phyloP scores from a whole-genome alignment of 2,797 vertebrate species.

The Pelobates cultripes region DNA sequence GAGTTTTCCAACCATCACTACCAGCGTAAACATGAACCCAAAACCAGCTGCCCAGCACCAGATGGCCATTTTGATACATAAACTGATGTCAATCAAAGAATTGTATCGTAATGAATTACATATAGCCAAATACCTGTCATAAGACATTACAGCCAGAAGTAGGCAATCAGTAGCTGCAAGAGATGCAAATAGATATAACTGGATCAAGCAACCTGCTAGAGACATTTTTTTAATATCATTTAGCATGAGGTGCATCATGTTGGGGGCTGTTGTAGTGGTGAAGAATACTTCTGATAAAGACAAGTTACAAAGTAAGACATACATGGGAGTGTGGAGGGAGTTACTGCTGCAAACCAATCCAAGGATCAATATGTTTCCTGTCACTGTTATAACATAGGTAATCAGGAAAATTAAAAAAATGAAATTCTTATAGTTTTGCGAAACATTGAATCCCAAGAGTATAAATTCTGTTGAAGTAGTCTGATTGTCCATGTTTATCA shows the following conservation, averaged over 20 bases:
- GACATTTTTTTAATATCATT: neutral
- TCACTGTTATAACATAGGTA: constrained; percentile 45
- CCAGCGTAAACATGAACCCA: neutral
- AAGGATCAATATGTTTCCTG: constrained; percentile 49
- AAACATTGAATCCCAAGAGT: constrained; percentile 25
- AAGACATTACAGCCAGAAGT: neutral
- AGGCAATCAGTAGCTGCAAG: neutral
- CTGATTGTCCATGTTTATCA: neutral
- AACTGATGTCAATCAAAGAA: neutral
- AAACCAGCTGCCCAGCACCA: neutral
- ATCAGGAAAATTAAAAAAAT: constrained; percentile 49
- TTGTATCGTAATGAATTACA: constrained; percentile 7
- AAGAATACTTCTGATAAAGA: constrained; percentile 53
- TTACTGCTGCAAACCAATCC: constrained; percentile 35
- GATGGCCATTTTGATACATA: neutral
- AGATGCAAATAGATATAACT: constrained; percentile 8
- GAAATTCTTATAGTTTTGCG: constrained; percentile 1
- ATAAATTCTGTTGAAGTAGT: constrained; percentile 43
- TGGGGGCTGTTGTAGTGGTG: constrained; percentile 43
- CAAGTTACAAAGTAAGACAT: constrained; percentile 56
- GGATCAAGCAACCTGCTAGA: neutral
- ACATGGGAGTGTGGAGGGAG: constrained; percentile 54
- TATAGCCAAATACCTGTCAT: constrained; percentile 12
- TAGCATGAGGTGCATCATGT: constrained; percentile 23
- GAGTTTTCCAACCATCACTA: neutral